phyloP scores from a whole-genome alignment of 2,113 vertebrate species.

The Aspiorhynchus laticeps region DNA sequence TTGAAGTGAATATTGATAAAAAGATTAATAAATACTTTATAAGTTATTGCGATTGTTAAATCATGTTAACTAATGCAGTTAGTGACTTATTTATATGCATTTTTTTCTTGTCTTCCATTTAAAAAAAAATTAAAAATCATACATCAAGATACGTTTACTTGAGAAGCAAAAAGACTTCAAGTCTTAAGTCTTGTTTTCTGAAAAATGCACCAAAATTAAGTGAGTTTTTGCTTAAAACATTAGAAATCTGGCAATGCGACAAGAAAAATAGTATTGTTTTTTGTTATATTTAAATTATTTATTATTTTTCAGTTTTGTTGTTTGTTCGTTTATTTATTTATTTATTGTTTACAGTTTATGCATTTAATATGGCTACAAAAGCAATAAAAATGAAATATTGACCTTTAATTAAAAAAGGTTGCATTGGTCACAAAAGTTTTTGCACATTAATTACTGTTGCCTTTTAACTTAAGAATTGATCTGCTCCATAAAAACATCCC shows the following conservation, averaged over 20 bases:
- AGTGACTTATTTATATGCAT: too few species aligned
- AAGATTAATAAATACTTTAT: too few species aligned
- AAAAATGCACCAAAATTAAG: neutral
- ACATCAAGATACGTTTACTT: too few species aligned
- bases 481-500: too few species aligned
- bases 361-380: neutral
- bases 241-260: neutral
- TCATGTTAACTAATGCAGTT: too few species aligned
- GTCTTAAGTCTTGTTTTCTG: too few species aligned
- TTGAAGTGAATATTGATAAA: too few species aligned
- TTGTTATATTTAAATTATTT: too few species aligned
- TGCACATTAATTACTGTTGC: neutral
- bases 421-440: neutral
- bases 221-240: neutral
- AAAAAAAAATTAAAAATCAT: too few species aligned
- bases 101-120: too few species aligned
- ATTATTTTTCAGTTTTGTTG: neutral
- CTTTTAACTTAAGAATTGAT: neutral
- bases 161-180: too few species aligned
- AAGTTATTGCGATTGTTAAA: too few species aligned
- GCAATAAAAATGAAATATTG: neutral
- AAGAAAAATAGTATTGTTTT: neutral
- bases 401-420: neutral
- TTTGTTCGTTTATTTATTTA: neutral
- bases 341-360: neutral